Conservation (phyloP, 2,888 invertebrate genomes). For the Phanerotoma sp. region DNA sequence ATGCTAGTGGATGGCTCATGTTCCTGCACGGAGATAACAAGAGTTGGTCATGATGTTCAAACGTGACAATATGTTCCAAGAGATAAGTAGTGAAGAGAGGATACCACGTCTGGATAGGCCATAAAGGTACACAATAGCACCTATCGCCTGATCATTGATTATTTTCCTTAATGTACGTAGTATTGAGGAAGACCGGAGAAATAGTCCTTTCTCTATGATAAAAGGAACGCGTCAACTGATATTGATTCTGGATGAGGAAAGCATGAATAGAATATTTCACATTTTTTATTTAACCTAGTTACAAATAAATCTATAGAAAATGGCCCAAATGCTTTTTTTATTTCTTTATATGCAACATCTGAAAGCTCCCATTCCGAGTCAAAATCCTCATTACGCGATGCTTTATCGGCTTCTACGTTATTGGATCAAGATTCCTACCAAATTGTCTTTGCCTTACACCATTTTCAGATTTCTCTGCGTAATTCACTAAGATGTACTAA, state of each 20-base stretch:
- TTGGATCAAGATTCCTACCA: constrained; percentile 13
- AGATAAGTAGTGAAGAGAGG: constrained; percentile 12
- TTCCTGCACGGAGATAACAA: constrained; percentile 17
- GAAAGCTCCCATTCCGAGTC: constrained; percentile 21
- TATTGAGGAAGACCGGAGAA: constrained; percentile 23
- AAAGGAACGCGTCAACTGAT: constrained; percentile 36
- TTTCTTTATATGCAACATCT: constrained; percentile 4
- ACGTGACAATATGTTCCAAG: background rate
- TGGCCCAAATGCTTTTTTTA: constrained; percentile 3
- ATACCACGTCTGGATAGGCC: constrained; percentile 25
- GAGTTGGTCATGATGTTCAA: constrained; percentile 1
- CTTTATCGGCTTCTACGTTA: constrained; percentile 18
- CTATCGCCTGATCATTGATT: constrained; percentile 4
- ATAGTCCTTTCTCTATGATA: constrained; percentile 9
- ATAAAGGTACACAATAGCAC: constrained; percentile 23
- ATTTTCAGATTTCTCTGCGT: constrained; percentile 18
- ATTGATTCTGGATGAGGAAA: constrained; percentile 29
- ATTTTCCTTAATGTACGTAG: constrained; percentile 19
- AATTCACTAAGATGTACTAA: constrained; percentile 12
- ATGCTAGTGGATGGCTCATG: constrained; percentile 12
- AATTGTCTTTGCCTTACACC: constrained; percentile 16
- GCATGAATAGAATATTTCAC: constrained; percentile 36
- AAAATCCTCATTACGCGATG: constrained; percentile 1
- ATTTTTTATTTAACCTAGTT: constrained; percentile 34
- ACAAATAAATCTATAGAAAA: constrained; percentile 37